phyloP scores from a whole-genome alignment of 2,888 invertebrate genomes.

The Tiphia femorata region DNA sequence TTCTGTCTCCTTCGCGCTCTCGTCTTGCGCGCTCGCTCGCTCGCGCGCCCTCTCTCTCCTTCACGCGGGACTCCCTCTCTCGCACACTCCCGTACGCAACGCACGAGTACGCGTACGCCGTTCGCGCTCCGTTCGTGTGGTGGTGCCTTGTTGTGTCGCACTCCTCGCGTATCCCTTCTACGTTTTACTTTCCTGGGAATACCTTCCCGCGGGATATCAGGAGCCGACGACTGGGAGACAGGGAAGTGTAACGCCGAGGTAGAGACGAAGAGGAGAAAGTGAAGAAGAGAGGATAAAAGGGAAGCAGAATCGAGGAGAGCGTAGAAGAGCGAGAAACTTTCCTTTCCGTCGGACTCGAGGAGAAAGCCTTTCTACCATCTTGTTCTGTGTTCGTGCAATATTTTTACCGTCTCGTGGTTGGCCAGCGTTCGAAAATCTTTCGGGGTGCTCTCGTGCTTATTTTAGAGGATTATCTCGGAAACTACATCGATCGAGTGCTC shows the following conservation, averaged over 20 bases:
- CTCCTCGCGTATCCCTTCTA: neutral
- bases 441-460: no score
- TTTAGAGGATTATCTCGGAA: no score
- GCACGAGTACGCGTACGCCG: neutral
- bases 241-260: neutral
- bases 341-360: no score
- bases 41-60: slow-evolving; percentile 15
- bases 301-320: neutral
- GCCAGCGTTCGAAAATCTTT: no score
- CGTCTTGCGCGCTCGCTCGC: slow-evolving; percentile 34
- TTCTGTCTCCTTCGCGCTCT: slow-evolving; percentile 41
- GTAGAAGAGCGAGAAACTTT: slow-evolving; percentile 24
- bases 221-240: neutral
- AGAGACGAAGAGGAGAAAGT: neutral
- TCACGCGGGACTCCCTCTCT: neutral
- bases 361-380: no score
- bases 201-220: neutral
- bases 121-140: no score
- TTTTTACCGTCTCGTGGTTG: no score
- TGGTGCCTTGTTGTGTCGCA: no score
- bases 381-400: no score
- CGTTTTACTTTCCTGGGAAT: neutral
- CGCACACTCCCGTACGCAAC: neutral
- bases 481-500: no score
- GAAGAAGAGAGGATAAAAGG: neutral